Conservation (phyloP, 1,140 invertebrate species). For the Achatina immaculata region DNA sequence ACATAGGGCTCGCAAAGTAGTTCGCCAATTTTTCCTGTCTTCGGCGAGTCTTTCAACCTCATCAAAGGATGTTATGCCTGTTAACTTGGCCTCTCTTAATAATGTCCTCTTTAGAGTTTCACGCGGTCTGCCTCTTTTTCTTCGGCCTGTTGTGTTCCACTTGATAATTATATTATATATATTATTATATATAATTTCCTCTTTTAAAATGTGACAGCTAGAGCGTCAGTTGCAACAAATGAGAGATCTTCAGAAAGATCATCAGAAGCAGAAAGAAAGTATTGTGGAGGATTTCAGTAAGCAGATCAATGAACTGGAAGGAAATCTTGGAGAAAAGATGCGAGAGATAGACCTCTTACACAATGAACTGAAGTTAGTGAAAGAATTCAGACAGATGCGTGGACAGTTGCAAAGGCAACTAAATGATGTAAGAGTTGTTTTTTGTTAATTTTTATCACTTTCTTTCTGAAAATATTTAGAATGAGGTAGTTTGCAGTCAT, state of each 20-base stretch:
- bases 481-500: too few relatives aligned
- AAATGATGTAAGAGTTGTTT: conserved; percentile 57
- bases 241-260: conserved; percentile 61
- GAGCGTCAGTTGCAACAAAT: conserved; percentile 63
- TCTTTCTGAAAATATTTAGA: too few relatives aligned
- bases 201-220: conserved; percentile 49
- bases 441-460: not conserved
- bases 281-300: conserved; percentile 68
- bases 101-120: too few relatives aligned
- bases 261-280: conserved; percentile 66
- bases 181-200: not conserved
- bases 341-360: conserved; percentile 67
- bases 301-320: conserved; percentile 67
- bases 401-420: conserved; percentile 70
- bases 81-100: too few relatives aligned
- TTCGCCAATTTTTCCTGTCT: too few relatives aligned
- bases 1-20: too few relatives aligned
- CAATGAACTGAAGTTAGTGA: conserved; percentile 69
- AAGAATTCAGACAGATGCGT: conserved; percentile 69
- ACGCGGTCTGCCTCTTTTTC: too few relatives aligned
- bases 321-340: conserved; percentile 60
- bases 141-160: too few relatives aligned
- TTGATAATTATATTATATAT: too few relatives aligned
- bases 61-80: too few relatives aligned
- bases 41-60: too few relatives aligned